Conservation (phyloP, 2,797 vertebrate species). For the Brachyrhaphis roseni region DNA sequence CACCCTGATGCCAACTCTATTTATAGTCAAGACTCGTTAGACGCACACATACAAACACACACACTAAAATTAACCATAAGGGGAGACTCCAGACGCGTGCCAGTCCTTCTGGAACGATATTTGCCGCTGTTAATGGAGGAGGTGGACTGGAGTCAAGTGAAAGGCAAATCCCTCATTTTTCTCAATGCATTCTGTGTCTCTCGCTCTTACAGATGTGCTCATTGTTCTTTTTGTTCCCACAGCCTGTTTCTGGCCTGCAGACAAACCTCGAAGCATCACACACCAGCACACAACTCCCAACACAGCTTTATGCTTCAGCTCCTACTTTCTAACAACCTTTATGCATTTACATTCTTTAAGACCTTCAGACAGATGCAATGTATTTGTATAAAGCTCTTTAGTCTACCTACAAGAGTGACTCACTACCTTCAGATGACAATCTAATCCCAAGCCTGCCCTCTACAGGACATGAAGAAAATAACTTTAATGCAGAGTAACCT, state of each 20-base stretch:
- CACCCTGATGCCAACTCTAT: constrained; percentile 81
- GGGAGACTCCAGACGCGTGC: constrained; percentile 78
- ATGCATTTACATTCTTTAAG: constrained; percentile 21
- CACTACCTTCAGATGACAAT: constrained; percentile 39
- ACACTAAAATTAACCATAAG: constrained; percentile 61
- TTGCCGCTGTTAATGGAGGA: constrained; percentile 40
- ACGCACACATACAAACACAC: constrained; percentile 36
- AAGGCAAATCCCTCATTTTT: constrained; percentile 42
- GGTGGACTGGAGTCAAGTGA: constrained; percentile 35
- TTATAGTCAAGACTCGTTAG: constrained; percentile 67
- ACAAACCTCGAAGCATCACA: neutral
- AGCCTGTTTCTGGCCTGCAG: constrained; percentile 17
- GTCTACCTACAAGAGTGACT: constrained; percentile 48
- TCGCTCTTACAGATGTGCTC: constrained; percentile 33
- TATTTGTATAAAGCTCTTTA: constrained; percentile 52
- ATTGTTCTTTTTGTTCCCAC: constrained; percentile 13
- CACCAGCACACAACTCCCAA: constrained; percentile 29
- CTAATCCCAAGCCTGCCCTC: constrained; percentile 63
- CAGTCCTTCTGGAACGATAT: constrained; percentile 64
- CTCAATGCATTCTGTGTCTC: constrained; percentile 14
- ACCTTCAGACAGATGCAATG: constrained; percentile 54
- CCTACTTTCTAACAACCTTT: constrained; percentile 27
- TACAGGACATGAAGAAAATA: constrained; percentile 44
- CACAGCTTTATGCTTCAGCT: constrained; percentile 12
- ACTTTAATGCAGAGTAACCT: neutral